phyloP scores from a whole-genome alignment of 2,888 invertebrate genomes.

The Erebia aethiops region DNA sequence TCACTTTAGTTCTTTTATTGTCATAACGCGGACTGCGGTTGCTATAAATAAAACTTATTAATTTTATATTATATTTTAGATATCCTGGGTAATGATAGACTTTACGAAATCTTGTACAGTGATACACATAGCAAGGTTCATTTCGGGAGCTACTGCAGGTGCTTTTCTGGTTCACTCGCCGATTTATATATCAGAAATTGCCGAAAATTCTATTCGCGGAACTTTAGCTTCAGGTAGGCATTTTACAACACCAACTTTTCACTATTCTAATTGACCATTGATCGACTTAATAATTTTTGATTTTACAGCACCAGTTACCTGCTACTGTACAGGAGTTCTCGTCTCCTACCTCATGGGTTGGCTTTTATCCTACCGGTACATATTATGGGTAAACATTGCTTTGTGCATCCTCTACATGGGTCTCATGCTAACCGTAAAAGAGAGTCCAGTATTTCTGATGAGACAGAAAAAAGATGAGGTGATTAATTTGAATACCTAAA shows the following conservation, averaged over 20 bases:
- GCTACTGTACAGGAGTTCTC: slow-evolving; percentile 58
- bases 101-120: slow-evolving; percentile 67
- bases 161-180: slow-evolving; percentile 81
- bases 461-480: slow-evolving; percentile 70
- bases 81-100: slow-evolving; percentile 83
- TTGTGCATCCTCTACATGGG: slow-evolving; percentile 50
- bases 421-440: slow-evolving; percentile 56
- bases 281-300: slow-evolving; percentile 3
- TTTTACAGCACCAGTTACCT: slow-evolving; percentile 48
- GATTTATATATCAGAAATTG: slow-evolving; percentile 85
- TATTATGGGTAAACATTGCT: slow-evolving; percentile 60
- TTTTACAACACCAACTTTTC: neutral
- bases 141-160: slow-evolving; percentile 82
- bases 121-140: slow-evolving; percentile 78
- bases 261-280: neutral
- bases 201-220: slow-evolving; percentile 77
- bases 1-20: too few relatives aligned
- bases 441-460: slow-evolving; percentile 67
- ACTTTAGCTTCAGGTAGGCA: slow-evolving; percentile 62
- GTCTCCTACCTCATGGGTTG: slow-evolving; percentile 67
- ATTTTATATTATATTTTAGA: slow-evolving; percentile 50
- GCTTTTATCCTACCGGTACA: slow-evolving; percentile 55
- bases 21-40: neutral
- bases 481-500: neutral
- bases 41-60: neutral